A percentile compares a stretch with the other conserved stretches of the same genome.
Conservation (phyloP, 2,888 invertebrate genomes). For the Limnephilus lunatus region DNA sequence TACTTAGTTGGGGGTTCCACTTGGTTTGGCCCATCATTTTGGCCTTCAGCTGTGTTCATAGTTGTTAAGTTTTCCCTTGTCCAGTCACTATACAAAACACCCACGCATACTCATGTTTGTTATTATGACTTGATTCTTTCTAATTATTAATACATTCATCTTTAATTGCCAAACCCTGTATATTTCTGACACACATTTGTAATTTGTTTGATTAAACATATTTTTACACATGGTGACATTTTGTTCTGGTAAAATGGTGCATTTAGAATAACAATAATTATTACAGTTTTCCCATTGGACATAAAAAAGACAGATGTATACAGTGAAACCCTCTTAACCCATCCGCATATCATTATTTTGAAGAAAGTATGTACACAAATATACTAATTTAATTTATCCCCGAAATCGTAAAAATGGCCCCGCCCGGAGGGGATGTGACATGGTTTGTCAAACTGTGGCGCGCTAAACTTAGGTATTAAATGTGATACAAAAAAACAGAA, state of each 20-base stretch:
- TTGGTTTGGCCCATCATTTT: constrained; percentile 5
- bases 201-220: neutral
- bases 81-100: constrained; percentile 6
- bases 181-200: neutral
- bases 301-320: constrained; percentile 26
- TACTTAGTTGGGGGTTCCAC: neutral
- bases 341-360: no score
- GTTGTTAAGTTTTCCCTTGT: constrained; percentile 50
- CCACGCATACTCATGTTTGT: constrained; percentile 17
- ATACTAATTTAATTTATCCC: no score
- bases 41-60: constrained; percentile 62
- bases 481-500: no score
- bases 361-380: no score
- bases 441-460: no score
- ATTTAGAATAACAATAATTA: constrained; percentile 9
- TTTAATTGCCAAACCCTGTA: constrained; percentile 5
- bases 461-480: no score
- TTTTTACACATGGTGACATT: neutral
- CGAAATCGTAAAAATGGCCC: no score
- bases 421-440: no score
- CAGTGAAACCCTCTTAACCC: no score
- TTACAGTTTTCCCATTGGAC: neutral
- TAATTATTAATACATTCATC: neutral
- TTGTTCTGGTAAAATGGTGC: constrained; percentile 6
- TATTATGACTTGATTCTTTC: constrained; percentile 12